Evolutionary conservation across 2,797 vertebrate species (phyloP), one percentile per base, ranked within the genome.

Genomic region (Oreochromis grahami): DNA sequence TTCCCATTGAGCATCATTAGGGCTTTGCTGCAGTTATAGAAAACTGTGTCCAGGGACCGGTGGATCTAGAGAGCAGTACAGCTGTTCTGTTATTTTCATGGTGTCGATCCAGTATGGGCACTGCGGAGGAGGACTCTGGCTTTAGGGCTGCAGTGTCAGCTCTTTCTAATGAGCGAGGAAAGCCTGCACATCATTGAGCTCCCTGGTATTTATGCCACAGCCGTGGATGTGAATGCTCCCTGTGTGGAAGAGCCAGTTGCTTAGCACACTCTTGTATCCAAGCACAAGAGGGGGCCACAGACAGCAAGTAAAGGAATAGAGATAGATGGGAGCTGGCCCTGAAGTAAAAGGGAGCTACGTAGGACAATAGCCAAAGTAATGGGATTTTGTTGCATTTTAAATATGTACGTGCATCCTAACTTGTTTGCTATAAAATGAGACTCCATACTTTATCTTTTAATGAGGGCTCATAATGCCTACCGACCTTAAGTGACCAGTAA

Each of bases 131-230:
- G 88, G 90, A 89, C 86, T 80, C 82, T 85, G 88, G 88, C 87
- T 89, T 88, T 79, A 58, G 82, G 77, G 87, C 88, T 93, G 94
- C 92, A 89, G 78, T 41, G 90, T 95, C 95, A 95, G 94, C 95
- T 92, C 84, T 94, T 94, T 94, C 76, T 94, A 94, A 95, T 93
- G 92, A 95, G 91, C 70, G 3, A 92, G 91, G 90, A 92, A 91
- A 91, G 88, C 89, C 92, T 93, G 89, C 77, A 87, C 80, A 93
- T 94, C 68, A 77, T 51, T 83, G 91, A 92, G 84, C 85, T 94
- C 91, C 91, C 89, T 84, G 76, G 78, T 89, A 87, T 88, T 92
- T 88, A 88, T 92, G 86, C 88, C 91, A 92, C 89, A 84, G 89
- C 89, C 81, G 89, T 80, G 84, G 87, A 84, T 87, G 84, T 87